Conservation (phyloP, 1,140 invertebrate genomes). For the Heliconius hermathena region DNA sequence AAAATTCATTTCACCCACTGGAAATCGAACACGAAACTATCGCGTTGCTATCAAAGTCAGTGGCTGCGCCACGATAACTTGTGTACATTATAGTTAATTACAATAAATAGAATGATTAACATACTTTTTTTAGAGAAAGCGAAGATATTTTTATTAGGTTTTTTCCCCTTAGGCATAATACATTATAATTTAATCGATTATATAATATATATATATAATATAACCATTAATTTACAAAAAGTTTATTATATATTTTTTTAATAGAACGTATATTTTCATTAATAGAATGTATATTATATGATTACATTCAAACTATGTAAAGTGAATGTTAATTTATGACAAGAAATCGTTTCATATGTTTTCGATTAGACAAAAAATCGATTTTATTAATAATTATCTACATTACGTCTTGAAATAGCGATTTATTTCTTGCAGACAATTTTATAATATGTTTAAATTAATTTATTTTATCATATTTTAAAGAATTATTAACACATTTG, state of each 20-base stretch:
- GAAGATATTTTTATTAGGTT: background rate
- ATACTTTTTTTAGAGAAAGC: background rate
- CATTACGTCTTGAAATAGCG: background rate
- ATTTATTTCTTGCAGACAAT: background rate
- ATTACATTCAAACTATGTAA: background rate
- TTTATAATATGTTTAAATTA: too few species aligned
- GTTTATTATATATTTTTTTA: background rate
- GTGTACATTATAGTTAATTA: too few species aligned
- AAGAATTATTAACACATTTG: too few species aligned
- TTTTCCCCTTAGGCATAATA: too few species aligned
- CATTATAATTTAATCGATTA: background rate
- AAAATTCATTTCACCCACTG: too few species aligned
- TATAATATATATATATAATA: background rate
- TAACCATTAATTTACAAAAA: background rate
- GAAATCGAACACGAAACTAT: too few species aligned
- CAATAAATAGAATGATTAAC: too few species aligned
- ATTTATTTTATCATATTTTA: too few species aligned
- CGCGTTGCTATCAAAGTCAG: too few species aligned
- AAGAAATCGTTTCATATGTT: slow-evolving; percentile 9
- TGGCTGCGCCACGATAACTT: too few species aligned
- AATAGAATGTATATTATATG: background rate
- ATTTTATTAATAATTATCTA: slow-evolving; percentile 7
- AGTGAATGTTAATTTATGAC: slow-evolving; percentile 7
- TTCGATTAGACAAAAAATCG: background rate
- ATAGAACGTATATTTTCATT: background rate